phyloP scores from a whole-genome alignment of 2,888 invertebrate genomes.

The Eupithecia exiguata region DNA sequence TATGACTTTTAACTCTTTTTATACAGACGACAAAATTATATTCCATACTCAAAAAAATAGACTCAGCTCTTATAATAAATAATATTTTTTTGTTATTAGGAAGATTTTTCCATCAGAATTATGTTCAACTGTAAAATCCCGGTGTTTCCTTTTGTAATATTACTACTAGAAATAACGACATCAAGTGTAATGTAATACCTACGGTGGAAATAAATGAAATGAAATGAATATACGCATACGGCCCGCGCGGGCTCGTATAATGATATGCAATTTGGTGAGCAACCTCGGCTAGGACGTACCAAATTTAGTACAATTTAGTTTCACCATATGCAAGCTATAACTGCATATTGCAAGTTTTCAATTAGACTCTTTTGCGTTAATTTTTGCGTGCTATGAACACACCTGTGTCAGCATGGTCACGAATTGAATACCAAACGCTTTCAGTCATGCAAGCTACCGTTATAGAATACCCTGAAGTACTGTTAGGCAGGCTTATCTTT shows the following conservation, averaged over 20 bases:
- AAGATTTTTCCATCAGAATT: neutral
- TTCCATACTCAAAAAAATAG: too few relatives aligned
- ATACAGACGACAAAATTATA: neutral
- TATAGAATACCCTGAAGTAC: neutral
- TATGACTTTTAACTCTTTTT: too few relatives aligned
- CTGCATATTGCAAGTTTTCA: conserved; percentile 47
- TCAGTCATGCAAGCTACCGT: conserved; percentile 59
- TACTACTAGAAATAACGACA: too few relatives aligned
- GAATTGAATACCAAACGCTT: conserved; percentile 67
- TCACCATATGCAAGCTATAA: neutral
- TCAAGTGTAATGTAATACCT: too few relatives aligned
- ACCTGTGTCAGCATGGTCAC: conserved; percentile 71
- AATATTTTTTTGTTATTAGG: neutral
- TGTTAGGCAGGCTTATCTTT: neutral
- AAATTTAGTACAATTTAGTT: neutral
- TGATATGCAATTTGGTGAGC: neutral
- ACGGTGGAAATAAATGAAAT: too few relatives aligned
- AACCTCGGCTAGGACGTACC: neutral
- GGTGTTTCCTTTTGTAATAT: too few relatives aligned
- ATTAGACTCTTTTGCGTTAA: conserved; percentile 69
- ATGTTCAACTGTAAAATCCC: too few relatives aligned
- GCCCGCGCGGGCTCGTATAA: neutral
- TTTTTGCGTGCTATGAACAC: conserved; percentile 66
- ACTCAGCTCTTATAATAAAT: neutral
- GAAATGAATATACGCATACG: neutral